Base-by-base conservation (phyloP, 2,888 invertebrate genomes). In the Troides helena region DNA sequence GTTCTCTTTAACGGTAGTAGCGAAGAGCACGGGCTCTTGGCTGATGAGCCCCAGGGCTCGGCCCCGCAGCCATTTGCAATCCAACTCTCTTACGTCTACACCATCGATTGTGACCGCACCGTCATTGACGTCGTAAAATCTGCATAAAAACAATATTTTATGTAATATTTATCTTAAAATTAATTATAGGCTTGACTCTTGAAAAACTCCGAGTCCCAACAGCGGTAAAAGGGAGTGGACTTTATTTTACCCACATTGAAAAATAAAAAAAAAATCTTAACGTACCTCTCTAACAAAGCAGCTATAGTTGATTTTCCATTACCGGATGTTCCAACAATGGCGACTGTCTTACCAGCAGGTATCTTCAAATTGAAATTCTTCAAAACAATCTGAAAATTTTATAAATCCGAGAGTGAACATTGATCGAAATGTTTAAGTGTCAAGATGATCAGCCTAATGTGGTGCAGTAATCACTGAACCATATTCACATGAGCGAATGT, bases 291-390 rank as follows among this genome's bases (percentile, higher is more conserved):
- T 62, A 99, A 87, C 57, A 99, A 91, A 0, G 96, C 95, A 2
- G 96, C 98, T 25, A 99, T 95, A 0, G 99, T 99, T 0, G 98
- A 98, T 90, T 99, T 99, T 1, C 98, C 99, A 81, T 97, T 98
- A 2, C 99, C 99, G 58, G 98, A 98, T 0, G 97, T 95, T 0
- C 99, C 98, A 43, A 98, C 98, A 53, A 99, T 94, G 0, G 99
- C 99, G 0, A 98, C 95, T 0, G 98, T 97, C 88, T 96, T 96
- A 0, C 99, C 99, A 6, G 97, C 95, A 0, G 96, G 96, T 76
- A 99, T 94, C 68, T 93, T 94, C 66, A 99, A 87, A 80, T 94
- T 96, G 81, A 99, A 97, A 78, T 97, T 93, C 73, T 96, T 95
- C 62, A 99, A 87, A n/a, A 99, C 95, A 39, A 92, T 80, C 95